Evolutionary conservation across 2,888 invertebrate genomes (phyloP), one percentile per base, ranked within the genome.

Genomic region (Scaeva pyrastri): DNA sequence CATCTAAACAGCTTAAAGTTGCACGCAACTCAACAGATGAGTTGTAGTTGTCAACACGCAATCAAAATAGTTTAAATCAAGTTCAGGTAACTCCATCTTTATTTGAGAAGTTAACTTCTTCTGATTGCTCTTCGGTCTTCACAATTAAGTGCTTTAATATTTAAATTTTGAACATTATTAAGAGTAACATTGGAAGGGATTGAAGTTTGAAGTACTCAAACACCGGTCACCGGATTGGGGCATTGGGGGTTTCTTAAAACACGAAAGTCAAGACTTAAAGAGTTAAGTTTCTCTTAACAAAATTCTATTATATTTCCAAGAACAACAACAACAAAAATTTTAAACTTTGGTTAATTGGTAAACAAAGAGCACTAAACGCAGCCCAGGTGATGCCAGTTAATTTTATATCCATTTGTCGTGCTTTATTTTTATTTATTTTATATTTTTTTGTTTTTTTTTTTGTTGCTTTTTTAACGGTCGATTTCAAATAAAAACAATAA

Each of bases 311-410:
- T 50, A 23, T 50, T 0, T 12, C 10, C n/a, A n/a, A n/a, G n/a
- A 5, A 43, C 43, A 43, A 12, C 39, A 62, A 12, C 58, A 41
- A 41, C 39, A 60, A 60, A 50, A 48, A 12, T 45, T 31, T 31
- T 31, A 26, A 31, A 19, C 58, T 50, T 52, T 52, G 39, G 60
- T 43, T 66, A 77, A 70, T 73, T 48, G 68, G 80, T 76, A 85
- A 79, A 86, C 73, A 86, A 81, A 74, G 73, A 50, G 36, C 81
- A 62, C 50, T 80, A 4, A n/a, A 72, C 76, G 73, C 81, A 81
- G 36, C 62, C 55, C 77, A 81, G 70, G 81, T 81, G 77, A 86
- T 71, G 76, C 36, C 81, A 77, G 77, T 77, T 86, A 86, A 77
- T 81, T 86, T 77, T 81, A 77, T 77, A 77, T 72, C 39, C 58